Percentiles rank a stretch among this genome's conserved stretches.
Evolutionary conservation across 2,888 invertebrate genomes (phyloP).

Genomic region (Nebria brevicollis): DNA sequence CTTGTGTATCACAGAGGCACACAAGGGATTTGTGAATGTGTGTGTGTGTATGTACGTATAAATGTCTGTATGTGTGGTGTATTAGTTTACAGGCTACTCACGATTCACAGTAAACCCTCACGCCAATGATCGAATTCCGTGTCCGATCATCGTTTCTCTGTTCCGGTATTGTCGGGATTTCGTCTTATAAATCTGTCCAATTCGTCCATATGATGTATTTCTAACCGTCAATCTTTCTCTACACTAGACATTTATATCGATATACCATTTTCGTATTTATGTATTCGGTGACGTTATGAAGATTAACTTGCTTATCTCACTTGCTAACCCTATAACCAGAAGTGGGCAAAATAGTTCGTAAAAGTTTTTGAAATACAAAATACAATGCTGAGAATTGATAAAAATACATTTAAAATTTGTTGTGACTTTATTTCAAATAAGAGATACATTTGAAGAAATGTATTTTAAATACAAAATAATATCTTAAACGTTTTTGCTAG

Average conservation of each 20-base stretch:
- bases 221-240: background rate
- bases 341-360: background rate
- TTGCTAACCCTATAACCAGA: background rate
- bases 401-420: too few relatives aligned
- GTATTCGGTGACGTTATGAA: background rate
- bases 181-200: slow-evolving; percentile 34
- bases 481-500: background rate
- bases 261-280: background rate
- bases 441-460: too few relatives aligned
- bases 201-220: slow-evolving; percentile 34
- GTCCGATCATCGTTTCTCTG: slow-evolving; percentile 21
- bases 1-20: background rate
- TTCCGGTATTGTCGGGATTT: slow-evolving; percentile 33
- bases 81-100: slow-evolving; percentile 25
- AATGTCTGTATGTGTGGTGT: background rate
- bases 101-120: slow-evolving; percentile 31
- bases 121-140: slow-evolving; percentile 33
- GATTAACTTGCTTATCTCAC: background rate
- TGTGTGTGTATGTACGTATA: background rate
- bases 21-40: slow-evolving; percentile 2
- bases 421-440: too few relatives aligned
- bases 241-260: background rate
- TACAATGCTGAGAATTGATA: too few relatives aligned
- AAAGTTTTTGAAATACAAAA: background rate
- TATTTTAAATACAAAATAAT: too few relatives aligned